These are phyloP conservation scores for Sylvilagus floridanus DNA, from an alignment of 2,797 vertebrate genomes.

Conservation along the genomic window DNA sequence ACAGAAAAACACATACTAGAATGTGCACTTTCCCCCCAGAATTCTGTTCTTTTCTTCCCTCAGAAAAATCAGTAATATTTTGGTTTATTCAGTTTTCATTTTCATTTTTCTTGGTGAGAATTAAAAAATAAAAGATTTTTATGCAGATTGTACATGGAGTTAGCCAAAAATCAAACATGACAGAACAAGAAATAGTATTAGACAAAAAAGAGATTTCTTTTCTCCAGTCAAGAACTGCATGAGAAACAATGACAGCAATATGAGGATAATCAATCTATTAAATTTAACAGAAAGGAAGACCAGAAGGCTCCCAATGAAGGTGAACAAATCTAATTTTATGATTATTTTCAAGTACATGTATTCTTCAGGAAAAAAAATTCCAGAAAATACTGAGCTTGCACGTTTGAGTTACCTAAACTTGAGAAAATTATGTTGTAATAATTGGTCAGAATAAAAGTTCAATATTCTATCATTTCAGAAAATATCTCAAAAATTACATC, in stretches of 20 bases:
- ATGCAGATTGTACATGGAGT: background rate
- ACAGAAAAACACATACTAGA: background rate
- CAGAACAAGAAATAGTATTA: background rate
- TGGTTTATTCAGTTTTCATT: background rate
- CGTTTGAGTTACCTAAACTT: background rate
- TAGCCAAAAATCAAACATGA: constrained; percentile 19
- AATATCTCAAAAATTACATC: background rate
- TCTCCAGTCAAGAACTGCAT: constrained; percentile 6
- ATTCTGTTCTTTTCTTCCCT: background rate
- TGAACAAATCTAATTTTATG: constrained; percentile 74
- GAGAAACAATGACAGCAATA: background rate
- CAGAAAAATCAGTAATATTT: background rate
- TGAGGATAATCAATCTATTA: background rate
- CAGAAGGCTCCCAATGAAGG: constrained; percentile 58
- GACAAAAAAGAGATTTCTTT: constrained; percentile 7
- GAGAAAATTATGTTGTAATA: constrained; percentile 7
- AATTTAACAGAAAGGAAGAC: constrained; percentile 43
- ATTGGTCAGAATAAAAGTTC: background rate
- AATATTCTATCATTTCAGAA: background rate
- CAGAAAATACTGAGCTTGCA: background rate
- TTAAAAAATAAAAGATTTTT: background rate
- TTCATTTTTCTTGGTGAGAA: background rate
- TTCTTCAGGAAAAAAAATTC: constrained; percentile 55
- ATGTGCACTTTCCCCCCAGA: background rate
- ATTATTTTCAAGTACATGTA: constrained; percentile 48